phyloP scores from a whole-genome alignment of 2,888 invertebrate genomes.

The Gisinianus flammeolus region DNA sequence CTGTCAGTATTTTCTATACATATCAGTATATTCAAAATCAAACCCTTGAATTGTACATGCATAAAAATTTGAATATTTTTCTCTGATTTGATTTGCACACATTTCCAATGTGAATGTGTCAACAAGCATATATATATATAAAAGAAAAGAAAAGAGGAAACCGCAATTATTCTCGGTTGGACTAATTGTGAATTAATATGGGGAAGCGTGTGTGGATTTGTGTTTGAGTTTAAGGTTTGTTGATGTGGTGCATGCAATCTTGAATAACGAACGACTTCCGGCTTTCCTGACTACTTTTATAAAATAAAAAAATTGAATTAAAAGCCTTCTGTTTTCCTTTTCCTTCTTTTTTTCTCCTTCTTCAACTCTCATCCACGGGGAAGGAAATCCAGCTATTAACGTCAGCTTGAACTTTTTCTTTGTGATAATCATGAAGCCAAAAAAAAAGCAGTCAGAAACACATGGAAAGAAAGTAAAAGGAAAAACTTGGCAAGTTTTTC shows the following conservation, averaged over 20 bases:
- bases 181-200: background rate
- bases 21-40: too few relatives aligned
- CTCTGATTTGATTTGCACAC: too few relatives aligned
- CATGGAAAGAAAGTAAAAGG: background rate
- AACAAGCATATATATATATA: too few relatives aligned
- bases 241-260: background rate
- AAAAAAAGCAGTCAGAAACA: background rate
- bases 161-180: background rate
- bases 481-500: background rate
- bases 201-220: background rate
- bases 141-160: background rate
- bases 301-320: background rate
- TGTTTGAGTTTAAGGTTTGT: background rate
- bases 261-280: slow-evolving; percentile 11
- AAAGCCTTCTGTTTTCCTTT: background rate
- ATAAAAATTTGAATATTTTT: too few relatives aligned
- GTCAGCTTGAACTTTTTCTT: background rate
- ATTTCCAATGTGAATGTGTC: too few relatives aligned
- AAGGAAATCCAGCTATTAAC: background rate
- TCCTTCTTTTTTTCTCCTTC: background rate
- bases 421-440: background rate
- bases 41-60: too few relatives aligned
- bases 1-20: too few relatives aligned
- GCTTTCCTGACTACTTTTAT: background rate
- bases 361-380: background rate